phyloP scores from a whole-genome alignment of 1,140 invertebrate species.

The Chymomyza costata region DNA sequence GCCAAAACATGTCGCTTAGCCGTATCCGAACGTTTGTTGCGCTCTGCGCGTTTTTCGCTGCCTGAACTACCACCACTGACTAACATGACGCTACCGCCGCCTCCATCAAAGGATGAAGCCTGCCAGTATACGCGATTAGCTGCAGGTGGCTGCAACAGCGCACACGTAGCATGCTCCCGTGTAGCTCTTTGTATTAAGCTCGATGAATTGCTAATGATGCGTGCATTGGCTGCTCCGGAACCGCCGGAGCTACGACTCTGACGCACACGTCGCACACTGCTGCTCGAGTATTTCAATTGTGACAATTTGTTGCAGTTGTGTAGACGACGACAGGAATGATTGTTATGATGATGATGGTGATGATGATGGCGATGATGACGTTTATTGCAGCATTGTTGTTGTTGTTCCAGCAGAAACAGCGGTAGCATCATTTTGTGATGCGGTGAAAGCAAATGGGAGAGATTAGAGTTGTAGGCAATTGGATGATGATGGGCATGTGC shows the following conservation, averaged over 20 bases:
- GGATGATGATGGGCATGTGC: constrained; percentile 42
- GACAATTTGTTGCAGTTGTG: constrained; percentile 23
- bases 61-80: constrained; percentile 14
- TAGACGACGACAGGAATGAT: constrained; percentile 25
- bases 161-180: constrained; percentile 43
- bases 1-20: constrained; percentile 84
- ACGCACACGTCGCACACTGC: constrained; percentile 51
- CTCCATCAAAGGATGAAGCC: constrained; percentile 77
- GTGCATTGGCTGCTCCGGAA: constrained; percentile 33
- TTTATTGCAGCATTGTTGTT: constrained; percentile 47
- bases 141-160: constrained; percentile 58
- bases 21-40: constrained; percentile 79
- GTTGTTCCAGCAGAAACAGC: constrained; percentile 34
- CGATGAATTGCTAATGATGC: constrained; percentile 68
- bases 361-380: constrained; percentile 54
- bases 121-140: constrained; percentile 61
- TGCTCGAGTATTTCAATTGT: constrained; percentile 33
- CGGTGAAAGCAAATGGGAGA: constrained; percentile 63
- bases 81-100: constrained; percentile 77
- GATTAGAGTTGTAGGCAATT: constrained; percentile 31
- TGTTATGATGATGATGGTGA: constrained; percentile 38
- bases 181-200: constrained; percentile 63
- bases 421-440: constrained; percentile 41
- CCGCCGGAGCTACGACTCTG: constrained; percentile 23
- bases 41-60: constrained; percentile 54